A percentile compares a stretch with the other conserved stretches of the same genome.
Evolutionary conservation across 2,113 vertebrate species (phyloP).

Genomic region (Scophthalmus maximus): DNA sequence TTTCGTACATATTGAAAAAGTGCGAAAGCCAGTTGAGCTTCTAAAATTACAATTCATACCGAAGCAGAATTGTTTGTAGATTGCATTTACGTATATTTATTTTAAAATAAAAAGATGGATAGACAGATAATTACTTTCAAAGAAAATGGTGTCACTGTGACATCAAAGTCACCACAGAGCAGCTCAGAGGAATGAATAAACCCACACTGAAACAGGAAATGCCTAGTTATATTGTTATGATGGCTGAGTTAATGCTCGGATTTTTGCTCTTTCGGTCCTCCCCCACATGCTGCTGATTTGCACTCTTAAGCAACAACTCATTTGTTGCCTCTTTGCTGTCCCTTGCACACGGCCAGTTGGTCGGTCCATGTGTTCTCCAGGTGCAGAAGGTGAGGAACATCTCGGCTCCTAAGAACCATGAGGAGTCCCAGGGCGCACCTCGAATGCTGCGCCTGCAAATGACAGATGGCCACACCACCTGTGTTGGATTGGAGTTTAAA

Average conservation of each 20-base stretch:
- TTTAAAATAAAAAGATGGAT: too few species aligned
- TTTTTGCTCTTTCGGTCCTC: not conserved
- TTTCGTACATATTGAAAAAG: not conserved
- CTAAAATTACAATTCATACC: not conserved
- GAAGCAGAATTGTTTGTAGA: slow-evolving; percentile 6
- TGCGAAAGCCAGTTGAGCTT: not conserved
- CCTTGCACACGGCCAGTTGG: slow-evolving; percentile 84
- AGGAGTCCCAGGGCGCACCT: slow-evolving; percentile 94
- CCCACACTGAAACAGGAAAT: not conserved
- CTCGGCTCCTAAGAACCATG: slow-evolving; percentile 93
- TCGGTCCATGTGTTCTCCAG: slow-evolving; percentile 95
- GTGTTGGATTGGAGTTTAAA: slow-evolving; percentile 91
- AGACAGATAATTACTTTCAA: not conserved
- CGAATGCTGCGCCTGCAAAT: slow-evolving; percentile 96
- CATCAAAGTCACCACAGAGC: slow-evolving; percentile 11
- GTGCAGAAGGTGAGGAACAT: slow-evolving; percentile 96
- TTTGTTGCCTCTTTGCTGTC: slow-evolving; percentile 24
- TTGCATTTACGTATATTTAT: not conserved
- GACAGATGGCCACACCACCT: slow-evolving; percentile 95
- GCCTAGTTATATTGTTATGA: not conserved
- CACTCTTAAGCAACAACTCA: not conserved
- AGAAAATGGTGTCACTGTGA: not conserved
- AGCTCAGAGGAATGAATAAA: slow-evolving; percentile 18
- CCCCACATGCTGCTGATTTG: slow-evolving; percentile 3
- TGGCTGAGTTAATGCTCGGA: not conserved